Evolutionary conservation across 1,140 invertebrate genomes (phyloP).

Genomic region (Ooceraea biroi): DNA sequence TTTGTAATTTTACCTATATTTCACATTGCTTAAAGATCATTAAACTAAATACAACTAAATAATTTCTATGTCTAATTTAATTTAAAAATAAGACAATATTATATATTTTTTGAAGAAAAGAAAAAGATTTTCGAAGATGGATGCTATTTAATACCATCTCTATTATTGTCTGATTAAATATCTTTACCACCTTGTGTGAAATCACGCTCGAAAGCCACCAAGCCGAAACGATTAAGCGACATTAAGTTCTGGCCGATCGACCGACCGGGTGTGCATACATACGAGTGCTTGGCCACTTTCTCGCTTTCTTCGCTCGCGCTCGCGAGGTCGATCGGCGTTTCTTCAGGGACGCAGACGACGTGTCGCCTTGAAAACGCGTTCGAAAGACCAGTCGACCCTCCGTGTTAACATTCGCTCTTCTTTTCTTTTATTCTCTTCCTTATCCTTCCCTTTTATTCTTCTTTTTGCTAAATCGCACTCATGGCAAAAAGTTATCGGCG

Average conservation of each 20-base stretch:
- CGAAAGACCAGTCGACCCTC: constrained; percentile 66
- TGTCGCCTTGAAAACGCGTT: constrained; percentile 69
- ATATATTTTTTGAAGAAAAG: neutral
- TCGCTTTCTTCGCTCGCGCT: constrained; percentile 76
- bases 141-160: neutral
- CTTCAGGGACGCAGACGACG: constrained; percentile 75
- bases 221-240: constrained; percentile 60
- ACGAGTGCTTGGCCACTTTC: constrained; percentile 70
- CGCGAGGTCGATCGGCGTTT: constrained; percentile 76
- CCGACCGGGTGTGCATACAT: constrained; percentile 35
- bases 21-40: neutral
- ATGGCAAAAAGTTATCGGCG: neutral
- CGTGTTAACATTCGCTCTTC: constrained; percentile 23
- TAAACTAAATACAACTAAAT: neutral
- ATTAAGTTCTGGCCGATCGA: constrained; percentile 60
- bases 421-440: constrained; percentile 34
- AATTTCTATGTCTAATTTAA: neutral
- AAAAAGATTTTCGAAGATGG: too few species aligned
- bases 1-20: neutral
- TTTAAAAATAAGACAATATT: neutral
- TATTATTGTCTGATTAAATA: neutral
- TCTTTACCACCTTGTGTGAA: neutral
- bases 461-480: neutral
- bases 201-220: constrained; percentile 61
- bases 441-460: constrained; percentile 8